Percentiles rank a stretch among this genome's conserved stretches.
phyloP scores from a whole-genome alignment of 2,888 invertebrate genomes.

The Kuschelorhynchus macadamiae region DNA sequence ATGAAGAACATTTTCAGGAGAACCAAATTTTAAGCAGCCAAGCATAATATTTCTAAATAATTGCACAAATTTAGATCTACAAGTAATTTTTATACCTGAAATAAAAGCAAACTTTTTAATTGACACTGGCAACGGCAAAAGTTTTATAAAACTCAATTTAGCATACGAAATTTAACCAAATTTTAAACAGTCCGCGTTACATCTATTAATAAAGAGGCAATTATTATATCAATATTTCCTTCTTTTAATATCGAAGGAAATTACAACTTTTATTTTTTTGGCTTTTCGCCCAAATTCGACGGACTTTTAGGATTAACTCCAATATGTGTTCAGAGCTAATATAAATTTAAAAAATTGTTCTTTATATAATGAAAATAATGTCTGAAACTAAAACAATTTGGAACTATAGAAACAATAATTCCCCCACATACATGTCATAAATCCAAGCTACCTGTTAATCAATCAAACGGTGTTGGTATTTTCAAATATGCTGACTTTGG shows the following conservation, averaged over 20 bases:
- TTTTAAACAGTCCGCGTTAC: background rate
- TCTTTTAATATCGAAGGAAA: conserved; percentile 14
- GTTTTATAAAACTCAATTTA: too few relatives aligned
- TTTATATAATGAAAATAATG: background rate
- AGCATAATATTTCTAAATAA: background rate
- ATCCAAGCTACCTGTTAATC: conserved; percentile 20
- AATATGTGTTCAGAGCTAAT: background rate
- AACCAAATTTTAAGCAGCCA: too few relatives aligned
- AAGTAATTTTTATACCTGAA: background rate
- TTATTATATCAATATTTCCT: conserved; percentile 11
- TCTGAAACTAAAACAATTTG: background rate
- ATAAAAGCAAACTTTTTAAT: too few relatives aligned
- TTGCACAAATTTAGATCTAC: background rate
- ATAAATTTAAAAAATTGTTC: conserved; percentile 18
- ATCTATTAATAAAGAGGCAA: conserved; percentile 7
- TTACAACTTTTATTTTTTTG: conserved; percentile 29
- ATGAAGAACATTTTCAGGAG: background rate
- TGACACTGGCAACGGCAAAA: too few relatives aligned
- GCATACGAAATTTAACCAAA: background rate
- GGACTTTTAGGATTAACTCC: conserved; percentile 29
- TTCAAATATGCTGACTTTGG: conserved; percentile 22
- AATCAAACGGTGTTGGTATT: conserved; percentile 19
- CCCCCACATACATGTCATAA: conserved; percentile 13
- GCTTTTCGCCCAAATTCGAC: conserved; percentile 35
- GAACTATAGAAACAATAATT: conserved; percentile 14